phyloP scores from a whole-genome alignment of 2,797 vertebrate species.

The Picus viridis region DNA sequence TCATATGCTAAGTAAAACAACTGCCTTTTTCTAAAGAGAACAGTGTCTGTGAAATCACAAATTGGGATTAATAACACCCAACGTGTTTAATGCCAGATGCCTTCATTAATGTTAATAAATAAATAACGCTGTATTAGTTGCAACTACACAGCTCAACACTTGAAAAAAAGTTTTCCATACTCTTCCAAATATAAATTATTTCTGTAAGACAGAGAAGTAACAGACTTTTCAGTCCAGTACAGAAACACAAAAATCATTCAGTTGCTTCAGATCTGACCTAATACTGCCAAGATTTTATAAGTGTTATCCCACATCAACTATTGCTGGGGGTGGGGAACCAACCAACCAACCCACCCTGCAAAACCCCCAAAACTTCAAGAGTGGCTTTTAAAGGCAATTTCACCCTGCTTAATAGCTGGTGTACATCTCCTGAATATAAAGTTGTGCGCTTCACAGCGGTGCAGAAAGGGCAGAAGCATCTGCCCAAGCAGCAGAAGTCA shows the following conservation, averaged over 20 bases:
- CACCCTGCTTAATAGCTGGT: not conserved
- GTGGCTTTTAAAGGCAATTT: not conserved
- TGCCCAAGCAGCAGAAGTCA: not conserved
- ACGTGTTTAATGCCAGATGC: not conserved
- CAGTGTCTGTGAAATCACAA: not conserved
- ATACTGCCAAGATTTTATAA: not conserved
- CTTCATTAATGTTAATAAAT: not conserved
- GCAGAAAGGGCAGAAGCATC: not conserved
- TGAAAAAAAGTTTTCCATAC: rapidly evolving
- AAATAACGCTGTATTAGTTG: not conserved
- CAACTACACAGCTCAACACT: not conserved
- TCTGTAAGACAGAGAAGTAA: not conserved
- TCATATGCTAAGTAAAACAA: not conserved
- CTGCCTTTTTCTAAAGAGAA: not conserved
- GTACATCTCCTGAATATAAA: rapidly evolving
- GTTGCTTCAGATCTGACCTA: not conserved
- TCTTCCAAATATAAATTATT: not conserved
- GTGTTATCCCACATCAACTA: not conserved
- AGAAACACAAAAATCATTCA: not conserved
- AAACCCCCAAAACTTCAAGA: too few relatives aligned
- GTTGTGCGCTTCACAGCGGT: rapidly evolving
- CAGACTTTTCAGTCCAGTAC: not conserved
- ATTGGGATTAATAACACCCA: not conserved
- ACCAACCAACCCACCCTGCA: too few relatives aligned
- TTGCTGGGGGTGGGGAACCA: not conserved